Evolutionary conservation across 2,797 vertebrate genomes (phyloP).

Genomic region (Varecia variegata): DNA sequence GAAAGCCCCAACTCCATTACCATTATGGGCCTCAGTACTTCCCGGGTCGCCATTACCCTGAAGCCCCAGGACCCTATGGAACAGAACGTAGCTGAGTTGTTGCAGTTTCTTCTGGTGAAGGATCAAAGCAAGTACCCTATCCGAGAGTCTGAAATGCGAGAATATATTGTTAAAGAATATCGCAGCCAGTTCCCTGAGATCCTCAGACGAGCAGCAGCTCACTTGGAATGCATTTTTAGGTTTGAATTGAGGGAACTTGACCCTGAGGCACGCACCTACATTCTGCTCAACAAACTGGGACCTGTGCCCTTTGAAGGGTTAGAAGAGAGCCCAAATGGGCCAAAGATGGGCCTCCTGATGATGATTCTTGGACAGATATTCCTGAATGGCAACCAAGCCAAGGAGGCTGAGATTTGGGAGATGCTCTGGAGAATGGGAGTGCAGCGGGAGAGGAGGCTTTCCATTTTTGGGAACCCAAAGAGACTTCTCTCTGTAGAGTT

Average conservation of each 20-base stretch:
- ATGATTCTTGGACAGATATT: conserved; percentile 61
- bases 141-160: conserved; percentile 51
- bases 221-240: conserved; percentile 58
- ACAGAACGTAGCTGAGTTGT: conserved; percentile 51
- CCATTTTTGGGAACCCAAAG: conserved; percentile 60
- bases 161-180: conserved; percentile 48
- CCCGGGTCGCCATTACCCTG: conserved; percentile 21
- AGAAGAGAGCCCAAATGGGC: conserved; percentile 54
- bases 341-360: conserved; percentile 63
- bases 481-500: conserved; percentile 60
- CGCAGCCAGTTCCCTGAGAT: conserved; percentile 57
- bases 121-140: conserved; percentile 64
- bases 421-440: conserved; percentile 63
- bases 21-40: conserved; percentile 44
- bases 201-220: conserved; percentile 41
- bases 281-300: conserved; percentile 61
- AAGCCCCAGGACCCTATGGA: conserved; percentile 60
- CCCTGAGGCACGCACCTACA: conserved; percentile 42
- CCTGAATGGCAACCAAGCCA: conserved; percentile 58
- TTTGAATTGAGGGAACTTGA: conserved; percentile 60
- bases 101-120: conserved; percentile 61
- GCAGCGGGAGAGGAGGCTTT: conserved; percentile 59
- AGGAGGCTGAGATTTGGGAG: conserved; percentile 60
- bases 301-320: conserved; percentile 60
- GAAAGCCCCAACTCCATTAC: conserved; percentile 40